Base-by-base conservation (phyloP, 1,140 invertebrate species). In the Eurosta solidaginis region DNA sequence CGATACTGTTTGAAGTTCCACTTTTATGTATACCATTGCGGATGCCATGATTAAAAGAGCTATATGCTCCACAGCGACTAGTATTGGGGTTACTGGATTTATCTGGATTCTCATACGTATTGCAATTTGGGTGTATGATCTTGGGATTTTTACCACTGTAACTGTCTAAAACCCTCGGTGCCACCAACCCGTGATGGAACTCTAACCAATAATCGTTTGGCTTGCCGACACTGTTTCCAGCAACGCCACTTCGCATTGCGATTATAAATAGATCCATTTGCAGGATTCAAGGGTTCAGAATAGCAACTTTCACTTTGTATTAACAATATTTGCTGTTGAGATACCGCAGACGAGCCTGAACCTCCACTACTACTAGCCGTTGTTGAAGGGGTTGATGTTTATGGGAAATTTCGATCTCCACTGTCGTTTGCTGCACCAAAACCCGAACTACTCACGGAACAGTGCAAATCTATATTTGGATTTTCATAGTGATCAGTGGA, bases 401-500 rank as follows among this genome's bases (percentile, higher is more conserved):
- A 78, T 1, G 47, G 74, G 29, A 50, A 47, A 17, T 77, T 77
- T 77, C 49, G 59, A 25, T 36, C 17, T 63, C 52, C 76, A 44
- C n/a, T 45, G 20, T 40, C 47, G 29, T 20, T 44, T 10, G 22
- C 29, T 20, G 76, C 52, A 14, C 52, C 52, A 29, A 77, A 68
- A 12, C 44, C 47, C 25, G 36, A 77, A 74, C 27, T 27, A 14
- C 50, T 63, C 17, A 44, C 44, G 7, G 52, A 54, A 7, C 78
- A 76, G 20, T 77, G 76, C 22, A 88, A 82, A 80, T 88, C 84
- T 78, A 88, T 86, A 78, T 88, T 87, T 2, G 87, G 87, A 81
- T 88, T 88, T 77, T 88, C 87, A 54, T 88, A 88, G 77, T 88
- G 87, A 81, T 88, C 87, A 10, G 81, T 81, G 29, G 81, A 81